Evolutionary conservation across 1,140 invertebrate genomes (phyloP), one percentile per base, ranked within the genome.

Genomic region (Phenacoccus solenopsis): DNA sequence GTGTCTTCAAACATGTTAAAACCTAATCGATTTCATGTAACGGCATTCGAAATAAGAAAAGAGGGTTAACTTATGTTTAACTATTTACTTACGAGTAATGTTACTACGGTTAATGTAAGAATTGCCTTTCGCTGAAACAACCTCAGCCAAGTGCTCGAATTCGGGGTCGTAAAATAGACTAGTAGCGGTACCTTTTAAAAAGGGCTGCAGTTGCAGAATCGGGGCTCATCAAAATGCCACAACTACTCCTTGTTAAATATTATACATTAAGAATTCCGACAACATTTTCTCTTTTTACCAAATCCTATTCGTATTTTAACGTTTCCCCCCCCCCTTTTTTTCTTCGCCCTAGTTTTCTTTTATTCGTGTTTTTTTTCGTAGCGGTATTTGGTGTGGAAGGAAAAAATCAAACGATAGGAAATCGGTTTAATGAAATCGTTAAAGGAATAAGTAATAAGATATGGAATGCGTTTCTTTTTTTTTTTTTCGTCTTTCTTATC

Each of bases 201-300:
- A 27, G 59, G 21, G 59, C 59, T 64, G 59, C 59, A 64, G 59
- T 64, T 64, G 59, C 59, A 64, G 59, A 64, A 64, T 64, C 7
- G 59, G 22, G 25, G 25, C 59, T 64, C 59, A 64, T 64, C 59
- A 64, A 64, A 64, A 64, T 64, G 59, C 59, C 59, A 64, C 22
- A 64, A 64, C 59, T 64, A 64, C 59, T 24, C 25, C 59, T 64
- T 64, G 59, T 64, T 64, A 64, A 64, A 64, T 64, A 64, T 64
- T 64, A 64, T 64, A 25, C 59, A 64, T 64, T 64, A 64, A 64
- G 59, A 64, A 64, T 64, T 64, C 59, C 59, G 59, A 64, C 59
- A 64, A 64, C 59, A 64, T 64, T 64, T 64, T 64, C 59, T 64
- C 59, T 64, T 64, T 64, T 64, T 64, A 64, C 9, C 25, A 27